Evolutionary conservation across 2,113 vertebrate genomes (phyloP), one percentile per base, ranked within the genome.

Genomic region (Apus apus): DNA sequence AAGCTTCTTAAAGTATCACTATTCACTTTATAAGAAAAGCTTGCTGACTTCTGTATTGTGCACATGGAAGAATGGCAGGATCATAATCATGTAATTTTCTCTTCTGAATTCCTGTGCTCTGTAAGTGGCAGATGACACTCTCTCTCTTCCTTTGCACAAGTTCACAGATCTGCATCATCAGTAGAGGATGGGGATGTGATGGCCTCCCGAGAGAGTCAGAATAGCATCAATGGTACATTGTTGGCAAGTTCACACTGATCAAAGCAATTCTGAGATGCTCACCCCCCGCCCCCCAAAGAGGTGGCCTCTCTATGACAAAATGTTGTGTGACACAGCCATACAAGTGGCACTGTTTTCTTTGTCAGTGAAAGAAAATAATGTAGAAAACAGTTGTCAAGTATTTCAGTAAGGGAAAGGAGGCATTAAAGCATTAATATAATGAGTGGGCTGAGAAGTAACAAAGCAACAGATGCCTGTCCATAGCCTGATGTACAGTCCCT

Each of bases 201-300:
- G 76, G 65, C 83, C 96, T 89, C 93, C 91, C 75, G 0, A 64
- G 81, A 87, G 89, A 81, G 40, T 79, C 54, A 72, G 73, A 89
- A 93, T 57, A 94, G 73, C 81, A 94, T 93, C 81, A 80, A 48
- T 64, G 66, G 58, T 89, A 75, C 34, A 45, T 66, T 82, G 95
- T 43, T 73, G 96, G 80, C 88, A 92, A 83, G 79, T 76, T 92
- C 77, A 67, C 78, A 96, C 75, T 75, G 89, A 94, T 95, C 92
- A 93, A 93, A 94, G 86, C 80, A 77, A 79, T 94, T 93, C 91
- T 53, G 73, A 87, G 89, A 62, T 46, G 53, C 77, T 82, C 53
- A 60, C 2, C 13, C 64, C 34, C 43, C 5, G 0, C 22, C 26
- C 19, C 15, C 15, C 0, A 77, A 93, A 82, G 88, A 88, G 61